Base-by-base conservation (phyloP, 2,888 invertebrate species). In the Drosophila suboccidentalis region DNA sequence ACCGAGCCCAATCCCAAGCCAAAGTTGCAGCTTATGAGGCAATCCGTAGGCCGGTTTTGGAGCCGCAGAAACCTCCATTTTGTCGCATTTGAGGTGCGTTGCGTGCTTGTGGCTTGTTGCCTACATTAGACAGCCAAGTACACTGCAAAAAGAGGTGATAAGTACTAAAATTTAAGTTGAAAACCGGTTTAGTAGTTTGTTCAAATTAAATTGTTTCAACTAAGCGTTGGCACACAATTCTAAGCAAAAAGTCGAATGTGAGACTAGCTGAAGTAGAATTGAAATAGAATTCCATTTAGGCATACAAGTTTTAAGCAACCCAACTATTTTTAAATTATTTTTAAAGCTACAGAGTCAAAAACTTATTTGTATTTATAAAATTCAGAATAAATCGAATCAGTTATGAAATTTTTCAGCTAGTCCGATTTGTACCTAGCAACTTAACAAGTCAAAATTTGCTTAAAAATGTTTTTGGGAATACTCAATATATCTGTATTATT, bases 11-110 rank as follows among this genome's bases (percentile, higher is more conserved):
- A 53, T 36, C 26, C 43, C 26, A 59, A 58, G 54, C 38, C 46
- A 62, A 59, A 47, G 44, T 54, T 22, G 22, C 61, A 50, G 61
- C 51, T 41, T 49, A 63, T 53, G 64, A 44, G 19, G 44, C 75
- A 69, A 44, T 36, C 15, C 41, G 3, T 46, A 15, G 77, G 61
- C 75, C 62, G 77, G 77, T 76, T 74, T 71, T 64, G 6, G 6
- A 22, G 29, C 39, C 59, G 17, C 29, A 32, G 15, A 32, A 11
- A 5, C 11, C 49, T 46, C 74, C 73, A 74, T 75, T 75, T 70
- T 61, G 55, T 32, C 32, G 51, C 15, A 17, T 51, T 34, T 44
- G 13, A 38, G 51, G 51, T 26, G 55, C 36, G 19, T 32, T 61
- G 34, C 26, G 26, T 51, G 41, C 66, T 65, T 39, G 15, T 17